phyloP scores from a whole-genome alignment of 2,113 vertebrate species.

The Nannospalax galili region DNA sequence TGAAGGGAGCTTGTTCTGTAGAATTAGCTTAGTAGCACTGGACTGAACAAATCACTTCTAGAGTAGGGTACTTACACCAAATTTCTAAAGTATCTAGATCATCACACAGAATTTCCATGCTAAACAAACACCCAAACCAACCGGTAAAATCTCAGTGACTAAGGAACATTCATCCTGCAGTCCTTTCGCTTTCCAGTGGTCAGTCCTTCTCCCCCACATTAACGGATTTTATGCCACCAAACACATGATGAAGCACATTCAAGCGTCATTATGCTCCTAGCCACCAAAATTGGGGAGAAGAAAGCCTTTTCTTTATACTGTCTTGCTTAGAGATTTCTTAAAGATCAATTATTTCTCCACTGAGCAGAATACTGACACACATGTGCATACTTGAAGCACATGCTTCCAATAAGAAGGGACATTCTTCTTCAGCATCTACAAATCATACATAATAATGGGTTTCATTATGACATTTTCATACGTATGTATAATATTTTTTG shows the following conservation, averaged over 20 bases:
- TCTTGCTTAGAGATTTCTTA: constrained; percentile 42
- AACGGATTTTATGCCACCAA: constrained; percentile 59
- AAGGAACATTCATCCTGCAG: background rate
- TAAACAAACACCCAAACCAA: constrained; percentile 32
- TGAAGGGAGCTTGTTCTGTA: constrained; percentile 49
- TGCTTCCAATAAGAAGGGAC: background rate
- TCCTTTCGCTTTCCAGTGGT: background rate
- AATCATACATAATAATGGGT: background rate
- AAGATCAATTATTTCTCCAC: background rate
- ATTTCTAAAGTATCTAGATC: constrained; percentile 51
- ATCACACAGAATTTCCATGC: constrained; percentile 58
- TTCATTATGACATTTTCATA: too few species aligned
- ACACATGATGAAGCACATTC: constrained; percentile 22
- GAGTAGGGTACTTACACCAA: constrained; percentile 32
- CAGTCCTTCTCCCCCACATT: constrained; percentile 41
- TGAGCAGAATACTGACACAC: background rate
- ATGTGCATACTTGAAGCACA: background rate
- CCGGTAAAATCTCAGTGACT: constrained; percentile 24
- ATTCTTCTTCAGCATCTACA: background rate
- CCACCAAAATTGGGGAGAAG: constrained; percentile 38
- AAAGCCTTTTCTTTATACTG: constrained; percentile 25
- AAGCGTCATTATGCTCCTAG: constrained; percentile 37
- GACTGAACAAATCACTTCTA: constrained; percentile 57
- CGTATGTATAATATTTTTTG: background rate
- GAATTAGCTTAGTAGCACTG: constrained; percentile 46